phyloP scores from a whole-genome alignment of 2,888 invertebrate genomes.

The Tribolium freemani region DNA sequence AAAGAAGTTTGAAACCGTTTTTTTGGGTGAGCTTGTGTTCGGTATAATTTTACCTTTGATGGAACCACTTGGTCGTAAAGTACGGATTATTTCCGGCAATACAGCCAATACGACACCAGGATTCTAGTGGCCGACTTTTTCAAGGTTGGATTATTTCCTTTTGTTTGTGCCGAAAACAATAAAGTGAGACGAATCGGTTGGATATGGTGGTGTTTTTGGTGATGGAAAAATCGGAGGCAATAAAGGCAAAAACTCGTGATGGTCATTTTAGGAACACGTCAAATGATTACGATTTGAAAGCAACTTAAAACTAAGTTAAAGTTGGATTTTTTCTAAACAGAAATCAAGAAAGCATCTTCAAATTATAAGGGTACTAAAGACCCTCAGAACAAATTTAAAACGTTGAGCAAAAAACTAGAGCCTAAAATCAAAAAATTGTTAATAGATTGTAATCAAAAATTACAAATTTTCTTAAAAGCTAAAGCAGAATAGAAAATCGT shows the following conservation, averaged over 20 bases:
- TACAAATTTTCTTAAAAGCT: too few relatives aligned
- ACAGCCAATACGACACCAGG: neutral
- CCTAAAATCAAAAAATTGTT: too few relatives aligned
- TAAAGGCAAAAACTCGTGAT: neutral
- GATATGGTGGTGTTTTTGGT: neutral
- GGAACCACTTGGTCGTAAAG: neutral
- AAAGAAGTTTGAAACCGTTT: neutral
- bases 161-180: conserved; percentile 12
- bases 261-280: too few relatives aligned
- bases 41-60: neutral
- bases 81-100: conserved; percentile 27
- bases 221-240: neutral
- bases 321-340: neutral
- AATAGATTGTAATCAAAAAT: too few relatives aligned
- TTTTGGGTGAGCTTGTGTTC: neutral
- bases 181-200: neutral
- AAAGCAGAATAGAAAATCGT: too few relatives aligned
- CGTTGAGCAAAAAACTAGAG: too few relatives aligned
- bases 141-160: conserved; percentile 29
- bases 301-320: too few relatives aligned
- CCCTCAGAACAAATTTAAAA: too few relatives aligned
- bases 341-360: too few relatives aligned
- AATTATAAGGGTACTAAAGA: too few relatives aligned
- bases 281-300: neutral
- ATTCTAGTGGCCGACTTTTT: conserved; percentile 21